phyloP scores from a whole-genome alignment of 2,888 invertebrate genomes.

The Drosophila anomalipes region DNA sequence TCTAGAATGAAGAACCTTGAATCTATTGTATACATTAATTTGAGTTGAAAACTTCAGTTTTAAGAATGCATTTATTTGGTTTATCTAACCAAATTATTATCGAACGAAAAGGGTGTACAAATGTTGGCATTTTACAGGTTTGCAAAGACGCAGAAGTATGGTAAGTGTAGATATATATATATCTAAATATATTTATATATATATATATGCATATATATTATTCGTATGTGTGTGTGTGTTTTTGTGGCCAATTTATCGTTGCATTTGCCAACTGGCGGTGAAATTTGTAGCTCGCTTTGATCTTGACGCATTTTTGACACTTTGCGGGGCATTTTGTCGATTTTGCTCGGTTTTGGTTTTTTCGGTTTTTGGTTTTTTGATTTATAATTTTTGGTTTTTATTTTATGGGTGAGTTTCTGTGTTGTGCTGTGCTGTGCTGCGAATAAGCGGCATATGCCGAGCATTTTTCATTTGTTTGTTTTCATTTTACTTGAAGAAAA shows the following conservation, averaged over 20 bases:
- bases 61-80: not conserved
- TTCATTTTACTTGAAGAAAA: slow-evolving; percentile 29
- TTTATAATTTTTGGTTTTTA: slow-evolving; percentile 32
- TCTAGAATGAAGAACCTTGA: not conserved
- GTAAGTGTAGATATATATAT: not conserved
- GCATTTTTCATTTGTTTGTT: slow-evolving; percentile 58
- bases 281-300: slow-evolving; percentile 71
- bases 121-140: slow-evolving; percentile 1
- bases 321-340: slow-evolving; percentile 71
- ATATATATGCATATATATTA: slow-evolving; percentile 15
- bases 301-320: slow-evolving; percentile 78
- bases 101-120: slow-evolving; percentile 12
- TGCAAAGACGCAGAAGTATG: not conserved
- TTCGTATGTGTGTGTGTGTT: slow-evolving; percentile 17
- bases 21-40: not conserved
- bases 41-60: not conserved
- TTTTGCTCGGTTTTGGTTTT: slow-evolving; percentile 50
- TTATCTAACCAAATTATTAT: not conserved
- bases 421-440: slow-evolving; percentile 14
- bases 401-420: slow-evolving; percentile 23
- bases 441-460: slow-evolving; percentile 61
- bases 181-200: slow-evolving; percentile 7
- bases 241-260: slow-evolving; percentile 71
- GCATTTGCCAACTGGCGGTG: slow-evolving; percentile 73
- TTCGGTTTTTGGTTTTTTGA: slow-evolving; percentile 12